These are phyloP conservation scores for Paramuricea clavata DNA, from an alignment of 92 coral and sea anemone species.

Conservation along the genomic window DNA sequence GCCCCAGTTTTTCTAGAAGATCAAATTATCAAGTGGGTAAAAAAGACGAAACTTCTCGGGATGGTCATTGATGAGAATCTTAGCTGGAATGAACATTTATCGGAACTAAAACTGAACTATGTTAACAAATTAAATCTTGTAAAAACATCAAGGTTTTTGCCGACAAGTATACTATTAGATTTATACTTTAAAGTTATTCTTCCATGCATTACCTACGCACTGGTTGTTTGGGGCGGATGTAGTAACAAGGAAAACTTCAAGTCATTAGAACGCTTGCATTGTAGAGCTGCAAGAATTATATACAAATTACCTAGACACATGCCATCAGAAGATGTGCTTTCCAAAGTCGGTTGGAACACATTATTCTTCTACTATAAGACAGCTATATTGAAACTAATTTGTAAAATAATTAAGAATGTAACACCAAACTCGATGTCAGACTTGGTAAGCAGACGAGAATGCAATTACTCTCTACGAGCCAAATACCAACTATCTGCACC, in stretches of 20 bases:
- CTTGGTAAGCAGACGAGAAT: slow-evolving; percentile 24
- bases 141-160: slow-evolving; percentile 36
- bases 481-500: background rate
- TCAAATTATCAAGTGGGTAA: slow-evolving; percentile 55
- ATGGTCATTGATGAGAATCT: slow-evolving; percentile 53
- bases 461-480: background rate
- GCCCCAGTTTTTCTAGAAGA: slow-evolving; percentile 31
- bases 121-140: slow-evolving; percentile 49
- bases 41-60: slow-evolving; percentile 51
- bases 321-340: slow-evolving; percentile 42
- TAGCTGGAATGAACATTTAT: slow-evolving; percentile 25
- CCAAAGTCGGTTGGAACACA: slow-evolving; percentile 21
- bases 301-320: slow-evolving; percentile 23
- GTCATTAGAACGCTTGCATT: slow-evolving; percentile 43
- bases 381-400: background rate
- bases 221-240: slow-evolving; percentile 57
- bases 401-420: slow-evolving; percentile 8
- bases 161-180: slow-evolving; percentile 33
- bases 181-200: slow-evolving; percentile 55
- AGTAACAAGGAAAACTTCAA: slow-evolving; percentile 30
- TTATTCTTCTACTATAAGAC: slow-evolving; percentile 29
- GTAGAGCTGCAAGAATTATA: slow-evolving; percentile 45
- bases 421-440: slow-evolving; percentile 16
- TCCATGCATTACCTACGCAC: slow-evolving; percentile 56
- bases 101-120: slow-evolving; percentile 35